Conservation (phyloP, 2,888 invertebrate species). For the Agapetus fuscipes region DNA sequence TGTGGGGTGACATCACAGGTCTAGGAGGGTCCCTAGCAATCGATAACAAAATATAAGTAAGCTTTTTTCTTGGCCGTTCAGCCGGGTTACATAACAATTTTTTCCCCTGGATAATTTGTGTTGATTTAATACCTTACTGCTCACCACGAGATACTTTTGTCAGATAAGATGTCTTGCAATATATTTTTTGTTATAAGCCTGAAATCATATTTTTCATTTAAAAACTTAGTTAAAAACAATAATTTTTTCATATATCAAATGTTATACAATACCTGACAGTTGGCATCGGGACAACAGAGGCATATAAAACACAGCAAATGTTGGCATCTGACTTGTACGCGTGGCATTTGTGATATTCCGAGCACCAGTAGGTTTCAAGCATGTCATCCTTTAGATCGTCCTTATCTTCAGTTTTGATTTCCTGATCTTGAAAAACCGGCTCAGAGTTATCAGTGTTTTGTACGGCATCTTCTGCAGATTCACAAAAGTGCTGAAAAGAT, state of each 20-base stretch:
- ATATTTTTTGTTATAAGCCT: conserved; percentile 21
- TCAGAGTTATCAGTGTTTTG: too few species aligned
- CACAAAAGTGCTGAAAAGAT: conserved; percentile 15
- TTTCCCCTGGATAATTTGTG: too few species aligned
- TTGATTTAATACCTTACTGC: too few species aligned
- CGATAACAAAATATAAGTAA: too few species aligned
- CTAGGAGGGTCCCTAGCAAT: too few species aligned
- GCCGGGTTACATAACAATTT: too few species aligned
- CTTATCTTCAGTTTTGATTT: conserved; percentile 19
- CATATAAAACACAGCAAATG: conserved; percentile 64
- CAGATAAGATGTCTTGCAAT: conserved; percentile 18
- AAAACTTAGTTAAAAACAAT: too few species aligned
- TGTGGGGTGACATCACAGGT: too few species aligned
- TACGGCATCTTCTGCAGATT: conserved; percentile 11
- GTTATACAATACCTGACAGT: conserved; percentile 72
- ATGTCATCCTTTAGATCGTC: conserved; percentile 33
- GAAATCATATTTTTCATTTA: too few species aligned
- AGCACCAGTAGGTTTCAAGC: conserved; percentile 70
- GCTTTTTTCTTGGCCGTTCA: too few species aligned
- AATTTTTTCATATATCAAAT: too few species aligned
- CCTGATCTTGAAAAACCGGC: too few species aligned
- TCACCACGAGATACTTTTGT: conserved; percentile 20
- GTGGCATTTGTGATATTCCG: conserved; percentile 81
- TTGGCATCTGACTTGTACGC: conserved; percentile 56
- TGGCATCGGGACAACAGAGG: conserved; percentile 62